Conservation (phyloP, 1,140 invertebrate species). For the Bombus breviceps region DNA sequence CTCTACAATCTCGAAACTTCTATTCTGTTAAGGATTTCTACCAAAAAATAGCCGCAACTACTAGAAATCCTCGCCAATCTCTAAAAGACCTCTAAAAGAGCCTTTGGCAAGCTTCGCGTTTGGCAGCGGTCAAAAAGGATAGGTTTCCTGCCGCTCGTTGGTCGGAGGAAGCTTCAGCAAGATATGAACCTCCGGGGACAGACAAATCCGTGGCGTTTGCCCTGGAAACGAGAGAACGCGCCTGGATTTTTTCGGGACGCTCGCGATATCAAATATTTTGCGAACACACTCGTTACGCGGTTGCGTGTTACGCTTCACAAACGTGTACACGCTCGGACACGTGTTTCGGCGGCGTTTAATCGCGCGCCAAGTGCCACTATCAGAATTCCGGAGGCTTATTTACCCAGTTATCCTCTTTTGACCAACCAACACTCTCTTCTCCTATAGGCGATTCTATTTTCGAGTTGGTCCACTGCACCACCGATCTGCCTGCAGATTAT, state of each 20-base stretch:
- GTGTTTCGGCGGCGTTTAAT: constrained; percentile 10
- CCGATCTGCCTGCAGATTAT: background rate
- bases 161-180: background rate
- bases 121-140: background rate
- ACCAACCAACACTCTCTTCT: too few relatives aligned
- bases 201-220: constrained; percentile 39
- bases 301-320: constrained; percentile 21
- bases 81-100: background rate
- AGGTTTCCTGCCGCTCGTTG: constrained; percentile 36
- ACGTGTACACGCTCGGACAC: too few relatives aligned
- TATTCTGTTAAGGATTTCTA: too few relatives aligned
- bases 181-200: background rate
- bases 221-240: background rate
- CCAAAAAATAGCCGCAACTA: background rate
- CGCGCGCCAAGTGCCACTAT: constrained; percentile 15
- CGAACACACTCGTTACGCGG: constrained; percentile 58
- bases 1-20: too few relatives aligned
- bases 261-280: constrained; percentile 61
- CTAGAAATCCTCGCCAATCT: background rate
- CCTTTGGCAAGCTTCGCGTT: background rate
- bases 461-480: background rate
- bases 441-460: background rate
- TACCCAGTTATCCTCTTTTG: background rate
- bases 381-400: constrained; percentile 9
- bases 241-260: background rate